Conservation (phyloP, 2,113 vertebrate species). For the Rousettus leschenaultii region DNA sequence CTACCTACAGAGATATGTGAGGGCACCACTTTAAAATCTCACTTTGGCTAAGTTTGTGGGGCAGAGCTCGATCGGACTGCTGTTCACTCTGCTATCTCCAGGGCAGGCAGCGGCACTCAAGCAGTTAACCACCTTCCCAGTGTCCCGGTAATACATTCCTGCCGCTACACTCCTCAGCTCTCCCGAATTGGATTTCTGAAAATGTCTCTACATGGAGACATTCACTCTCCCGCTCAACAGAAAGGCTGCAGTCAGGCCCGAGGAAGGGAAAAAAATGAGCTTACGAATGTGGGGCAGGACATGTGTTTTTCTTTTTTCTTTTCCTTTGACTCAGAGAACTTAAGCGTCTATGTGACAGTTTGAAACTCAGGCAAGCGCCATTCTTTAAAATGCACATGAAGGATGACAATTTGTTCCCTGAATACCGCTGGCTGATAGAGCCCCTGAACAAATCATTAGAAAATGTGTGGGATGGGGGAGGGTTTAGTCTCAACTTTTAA, state of each 20-base stretch:
- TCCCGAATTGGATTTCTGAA: constrained; percentile 49
- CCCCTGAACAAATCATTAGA: constrained; percentile 35
- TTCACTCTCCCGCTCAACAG: neutral
- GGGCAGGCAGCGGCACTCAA: neutral
- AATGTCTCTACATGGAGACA: constrained; percentile 49
- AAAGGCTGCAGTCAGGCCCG: constrained; percentile 19
- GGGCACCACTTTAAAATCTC: neutral
- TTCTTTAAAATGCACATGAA: constrained; percentile 47
- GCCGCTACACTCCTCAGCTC: neutral
- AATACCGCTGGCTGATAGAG: constrained; percentile 4
- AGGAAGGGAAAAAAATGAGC: neutral
- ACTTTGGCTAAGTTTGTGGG: neutral
- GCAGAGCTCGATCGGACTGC: accelerated
- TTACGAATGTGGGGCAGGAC: neutral
- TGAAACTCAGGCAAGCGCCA: constrained; percentile 16
- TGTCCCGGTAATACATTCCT: neutral
- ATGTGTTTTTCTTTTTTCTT: neutral
- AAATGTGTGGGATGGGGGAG: neutral
- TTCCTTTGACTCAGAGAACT: constrained; percentile 15
- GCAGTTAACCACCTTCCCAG: neutral
- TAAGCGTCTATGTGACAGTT: neutral
- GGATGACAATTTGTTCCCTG: neutral
- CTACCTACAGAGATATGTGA: too few species aligned
- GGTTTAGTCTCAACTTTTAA: constrained; percentile 21
- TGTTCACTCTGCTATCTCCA: neutral